Conservation (phyloP, 2,113 vertebrate species). For the Recurvirostra avosetta region DNA sequence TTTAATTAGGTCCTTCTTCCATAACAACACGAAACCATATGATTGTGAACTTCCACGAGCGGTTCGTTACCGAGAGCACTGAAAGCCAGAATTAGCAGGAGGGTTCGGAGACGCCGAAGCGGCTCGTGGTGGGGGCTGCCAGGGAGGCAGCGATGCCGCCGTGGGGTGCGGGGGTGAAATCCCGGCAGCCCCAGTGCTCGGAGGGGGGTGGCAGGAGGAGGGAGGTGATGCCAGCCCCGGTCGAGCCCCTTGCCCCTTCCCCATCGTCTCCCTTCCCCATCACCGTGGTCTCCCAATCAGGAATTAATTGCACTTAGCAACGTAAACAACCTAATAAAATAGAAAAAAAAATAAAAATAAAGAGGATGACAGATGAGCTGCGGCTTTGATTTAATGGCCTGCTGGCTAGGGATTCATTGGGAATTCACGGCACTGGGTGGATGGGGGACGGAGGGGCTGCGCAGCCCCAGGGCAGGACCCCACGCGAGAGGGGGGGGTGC, state of each 20-base stretch:
- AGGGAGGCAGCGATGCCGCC: fast-evolving
- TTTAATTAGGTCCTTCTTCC: slow-evolving; percentile 45
- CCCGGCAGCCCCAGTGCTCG: fast-evolving
- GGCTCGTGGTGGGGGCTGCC: background rate
- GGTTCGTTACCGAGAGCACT: background rate
- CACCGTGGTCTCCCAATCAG: background rate
- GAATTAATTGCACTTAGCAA: background rate
- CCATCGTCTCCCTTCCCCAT: background rate
- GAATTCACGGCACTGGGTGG: background rate
- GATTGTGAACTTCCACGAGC: background rate
- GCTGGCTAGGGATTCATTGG: background rate
- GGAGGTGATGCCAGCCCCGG: background rate
- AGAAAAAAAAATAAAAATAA: background rate
- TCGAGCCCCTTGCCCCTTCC: fast-evolving
- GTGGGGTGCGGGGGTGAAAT: background rate
- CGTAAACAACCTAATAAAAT: background rate
- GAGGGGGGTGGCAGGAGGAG: background rate
- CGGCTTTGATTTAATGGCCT: background rate
- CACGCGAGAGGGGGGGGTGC: fast-evolving
- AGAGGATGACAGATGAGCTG: background rate
- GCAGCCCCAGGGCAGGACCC: background rate
- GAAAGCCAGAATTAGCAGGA: background rate
- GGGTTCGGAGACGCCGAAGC: background rate
- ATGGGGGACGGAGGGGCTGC: background rate
- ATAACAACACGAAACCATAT: background rate